These are phyloP conservation scores for Monopterus albus DNA, from an alignment of 2,113 vertebrate species.

Conservation along the genomic window DNA sequence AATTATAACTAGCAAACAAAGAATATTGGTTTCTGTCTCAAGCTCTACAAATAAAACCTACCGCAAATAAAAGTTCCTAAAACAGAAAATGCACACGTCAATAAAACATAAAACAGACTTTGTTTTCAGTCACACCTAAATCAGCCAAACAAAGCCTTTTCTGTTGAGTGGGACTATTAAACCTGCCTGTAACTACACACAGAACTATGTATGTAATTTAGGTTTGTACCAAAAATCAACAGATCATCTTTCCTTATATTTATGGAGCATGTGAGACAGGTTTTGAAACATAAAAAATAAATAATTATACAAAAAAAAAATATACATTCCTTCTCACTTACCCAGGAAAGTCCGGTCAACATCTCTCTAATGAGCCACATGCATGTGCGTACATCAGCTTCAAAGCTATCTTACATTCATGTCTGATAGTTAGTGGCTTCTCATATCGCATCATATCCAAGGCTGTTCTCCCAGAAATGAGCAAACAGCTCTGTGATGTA, in stretches of 20 bases:
- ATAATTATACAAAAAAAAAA: neutral
- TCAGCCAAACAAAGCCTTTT: neutral
- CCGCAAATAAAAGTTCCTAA: neutral
- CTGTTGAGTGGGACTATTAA: neutral
- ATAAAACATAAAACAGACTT: neutral
- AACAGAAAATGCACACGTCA: neutral
- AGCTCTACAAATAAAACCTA: neutral
- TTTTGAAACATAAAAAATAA: too few species aligned
- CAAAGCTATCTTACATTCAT: neutral
- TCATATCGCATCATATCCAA: neutral
- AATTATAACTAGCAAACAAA: too few species aligned
- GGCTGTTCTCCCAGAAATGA: too few species aligned
- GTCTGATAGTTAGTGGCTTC: neutral
- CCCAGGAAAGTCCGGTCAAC: too few species aligned
- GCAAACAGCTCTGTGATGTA: too few species aligned
- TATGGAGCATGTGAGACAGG: too few species aligned
- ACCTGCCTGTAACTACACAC: neutral
- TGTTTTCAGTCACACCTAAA: neutral
- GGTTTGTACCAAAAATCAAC: neutral
- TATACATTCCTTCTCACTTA: too few species aligned
- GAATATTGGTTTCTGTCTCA: too few species aligned
- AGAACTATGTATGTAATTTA: neutral
- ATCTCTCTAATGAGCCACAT: neutral
- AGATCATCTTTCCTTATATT: too few species aligned
- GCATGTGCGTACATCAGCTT: neutral